Base-by-base conservation (phyloP, 1,140 invertebrate genomes). In the Pseudoatta argentina region DNA sequence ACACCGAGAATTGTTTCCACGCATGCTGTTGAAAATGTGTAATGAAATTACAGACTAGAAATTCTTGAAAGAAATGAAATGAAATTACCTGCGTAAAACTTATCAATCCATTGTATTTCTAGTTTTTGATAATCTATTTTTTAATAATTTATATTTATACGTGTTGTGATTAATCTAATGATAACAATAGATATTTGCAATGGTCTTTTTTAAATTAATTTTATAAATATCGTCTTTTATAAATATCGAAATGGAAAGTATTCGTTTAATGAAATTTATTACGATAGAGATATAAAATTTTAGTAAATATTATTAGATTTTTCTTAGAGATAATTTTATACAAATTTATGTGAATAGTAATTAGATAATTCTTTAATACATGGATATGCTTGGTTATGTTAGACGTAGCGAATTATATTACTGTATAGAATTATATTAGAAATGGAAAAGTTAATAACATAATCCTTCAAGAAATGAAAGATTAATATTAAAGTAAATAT, bases 381-480 rank as follows among this genome's bases (percentile, higher is more conserved):
- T 59, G n/a, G 39, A n/a, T 39, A 24, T 48, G n/a, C n/a, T 44
- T 48, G 14, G 3, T 51, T 51, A 51, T 51, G 48, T 14, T 12
- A 59, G 21, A 69, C 21, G 16, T 67, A 44, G 5, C 21, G 21
- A 21, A 21, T 21, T 21, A 21, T 21, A 21, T 21, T 21, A 21
- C 21, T n/a, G 8, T 18, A 30, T 18, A 72, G 7, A 27, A 51
- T 6, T 53, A 72, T 16, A 18, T 53, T 18, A 77, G 57, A 61
- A 77, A 63, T 77, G 14, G 3, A 77, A 75, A 59, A 44, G 53
- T 61, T 27, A 63, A 30, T 24, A 63, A 77, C 10, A 44, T 21
- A 61, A 77, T 77, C 0, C 21, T 64, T 2, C 3, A 48, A 8
- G 10, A 69, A 30, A 30, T 71, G 8, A 79, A 16, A 44, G 5